Base-by-base conservation (phyloP, 2,113 vertebrate genomes). In the Eulemur rufifrons region DNA sequence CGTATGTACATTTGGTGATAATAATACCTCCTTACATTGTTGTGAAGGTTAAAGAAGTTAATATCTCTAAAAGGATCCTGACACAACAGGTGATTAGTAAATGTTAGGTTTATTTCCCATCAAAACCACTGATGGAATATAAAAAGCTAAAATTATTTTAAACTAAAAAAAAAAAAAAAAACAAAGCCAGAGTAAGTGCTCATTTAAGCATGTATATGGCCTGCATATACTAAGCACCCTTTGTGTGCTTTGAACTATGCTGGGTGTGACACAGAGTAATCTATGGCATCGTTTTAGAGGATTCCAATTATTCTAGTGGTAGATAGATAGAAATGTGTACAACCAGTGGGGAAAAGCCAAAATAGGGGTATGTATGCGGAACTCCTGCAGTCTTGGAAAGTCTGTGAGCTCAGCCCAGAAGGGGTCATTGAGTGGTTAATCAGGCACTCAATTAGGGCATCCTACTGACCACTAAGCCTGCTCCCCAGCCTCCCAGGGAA, bases 401-500 rank as follows among this genome's bases (percentile, higher is more conserved):
- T 47, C 23, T 71, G 59, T 12, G 63, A 89, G 14, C n/a, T 45
- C 45, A 61, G 77, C 13, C 39, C 61, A 54, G 50, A 68, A 89
- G 66, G 47, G 90, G 80, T 93, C 80, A 85, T 7, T 9, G 87
- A 64, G 64, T 50, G 63, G 74, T 85, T 73, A 86, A 73, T 34
- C 73, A 71, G 66, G 18, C 83, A 74, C 74, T 80, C n/a, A 23
- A 21, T 61, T 52, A 54, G 89, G n/a, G 47, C 81, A 95, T 74
- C 84, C 85, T 85, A 59, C 50, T 86, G 90, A 92, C 88, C 95
- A 94, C 54, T 25, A 34, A 95, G 71, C 64, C 37, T 63, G 54
- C 69, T 93, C 64, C 68, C 42, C 37, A 83, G 94, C 42, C n/a
- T 91, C 54, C 14, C 34, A 42, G 90, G 92, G 96, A 94, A 86